Percentiles rank a stretch among this genome's conserved stretches.
These are phyloP conservation scores for Chamaea fasciata DNA, from an alignment of 2,113 vertebrate genomes.

Conservation along the genomic window DNA sequence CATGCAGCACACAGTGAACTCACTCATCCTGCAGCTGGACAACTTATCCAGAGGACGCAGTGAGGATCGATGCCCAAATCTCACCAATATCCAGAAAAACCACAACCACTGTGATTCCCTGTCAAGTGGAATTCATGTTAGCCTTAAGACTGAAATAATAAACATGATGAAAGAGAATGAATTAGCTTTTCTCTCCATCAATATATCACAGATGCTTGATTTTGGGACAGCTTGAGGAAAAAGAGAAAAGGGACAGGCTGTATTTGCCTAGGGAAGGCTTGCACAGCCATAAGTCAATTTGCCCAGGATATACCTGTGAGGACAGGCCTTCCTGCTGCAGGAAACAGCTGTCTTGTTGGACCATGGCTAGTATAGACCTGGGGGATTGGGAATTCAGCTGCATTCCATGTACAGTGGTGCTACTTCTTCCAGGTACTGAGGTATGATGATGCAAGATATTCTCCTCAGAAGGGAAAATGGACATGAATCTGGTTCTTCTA, in stretches of 20 bases:
- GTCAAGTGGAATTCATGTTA: background rate
- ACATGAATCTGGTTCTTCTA: background rate
- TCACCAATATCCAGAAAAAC: background rate
- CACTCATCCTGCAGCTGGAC: background rate
- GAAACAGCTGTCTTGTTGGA: background rate
- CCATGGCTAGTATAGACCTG: background rate
- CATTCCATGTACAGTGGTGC: background rate
- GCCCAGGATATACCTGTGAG: background rate
- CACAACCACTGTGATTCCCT: background rate
- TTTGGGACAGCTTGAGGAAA: background rate
- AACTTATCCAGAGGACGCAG: background rate
- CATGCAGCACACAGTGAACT: background rate
- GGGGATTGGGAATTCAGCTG: background rate
- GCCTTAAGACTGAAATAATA: background rate
- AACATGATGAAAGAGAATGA: background rate
- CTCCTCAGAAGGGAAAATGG: background rate
- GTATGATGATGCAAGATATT: background rate
- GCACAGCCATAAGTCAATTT: background rate
- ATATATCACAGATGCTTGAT: background rate
- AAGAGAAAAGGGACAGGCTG: accelerated
- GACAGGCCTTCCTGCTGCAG: background rate
- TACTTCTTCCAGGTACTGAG: background rate
- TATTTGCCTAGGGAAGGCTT: background rate
- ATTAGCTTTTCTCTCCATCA: background rate
- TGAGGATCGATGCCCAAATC: background rate